These are phyloP conservation scores for Champsocephalus esox DNA, from an alignment of 2,797 vertebrate species.

Conservation along the genomic window DNA sequence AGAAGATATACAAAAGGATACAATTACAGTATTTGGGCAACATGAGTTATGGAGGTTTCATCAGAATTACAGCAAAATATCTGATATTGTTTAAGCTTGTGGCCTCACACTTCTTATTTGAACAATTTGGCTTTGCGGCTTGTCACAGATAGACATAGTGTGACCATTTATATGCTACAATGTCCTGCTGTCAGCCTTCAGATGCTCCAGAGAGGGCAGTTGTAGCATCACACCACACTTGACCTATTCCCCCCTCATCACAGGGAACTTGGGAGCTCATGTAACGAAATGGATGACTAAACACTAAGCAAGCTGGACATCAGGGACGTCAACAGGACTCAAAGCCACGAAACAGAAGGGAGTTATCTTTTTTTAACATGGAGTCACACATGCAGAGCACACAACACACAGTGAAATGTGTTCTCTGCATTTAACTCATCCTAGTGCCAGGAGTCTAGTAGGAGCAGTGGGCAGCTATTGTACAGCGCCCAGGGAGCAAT, in stretches of 20 bases:
- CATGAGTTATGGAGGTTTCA: conserved; percentile 20
- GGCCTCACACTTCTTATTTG: background rate
- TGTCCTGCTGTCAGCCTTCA: conserved; percentile 33
- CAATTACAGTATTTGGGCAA: conserved; percentile 14
- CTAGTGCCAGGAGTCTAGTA: too few species aligned
- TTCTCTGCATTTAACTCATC: too few species aligned
- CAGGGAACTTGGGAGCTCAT: conserved; percentile 43
- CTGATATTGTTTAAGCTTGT: background rate
- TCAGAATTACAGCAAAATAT: conserved; percentile 27
- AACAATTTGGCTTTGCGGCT: conserved; percentile 25
- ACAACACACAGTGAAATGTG: too few species aligned
- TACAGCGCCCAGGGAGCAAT: too few species aligned
- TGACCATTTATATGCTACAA: conserved; percentile 18
- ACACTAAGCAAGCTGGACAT: conserved; percentile 32
- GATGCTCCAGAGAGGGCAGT: conserved; percentile 37
- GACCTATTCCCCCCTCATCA: conserved; percentile 38
- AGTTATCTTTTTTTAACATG: conserved; percentile 2
- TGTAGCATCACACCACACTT: conserved; percentile 48
- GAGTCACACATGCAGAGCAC: too few species aligned
- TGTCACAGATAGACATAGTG: conserved; percentile 18
- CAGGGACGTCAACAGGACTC: conserved; percentile 13
- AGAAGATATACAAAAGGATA: conserved; percentile 54
- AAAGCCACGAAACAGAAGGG: conserved; percentile 12
- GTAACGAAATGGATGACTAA: conserved; percentile 59
- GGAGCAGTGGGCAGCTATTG: too few species aligned